These are phyloP conservation scores for Loripinus fragilis DNA, from an alignment of 2,888 invertebrate genomes.

Conservation along the genomic window DNA sequence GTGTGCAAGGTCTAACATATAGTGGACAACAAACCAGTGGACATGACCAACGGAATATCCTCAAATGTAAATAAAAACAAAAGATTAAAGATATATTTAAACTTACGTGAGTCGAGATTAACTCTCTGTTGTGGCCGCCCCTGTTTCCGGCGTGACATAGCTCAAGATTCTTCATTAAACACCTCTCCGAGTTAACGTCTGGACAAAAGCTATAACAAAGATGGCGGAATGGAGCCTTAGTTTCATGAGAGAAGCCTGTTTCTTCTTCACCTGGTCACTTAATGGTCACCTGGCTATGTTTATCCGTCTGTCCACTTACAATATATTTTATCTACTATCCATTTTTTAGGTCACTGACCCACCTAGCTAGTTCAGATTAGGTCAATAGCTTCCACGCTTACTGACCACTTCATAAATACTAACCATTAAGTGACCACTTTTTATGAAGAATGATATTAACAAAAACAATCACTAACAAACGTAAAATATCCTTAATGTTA, in stretches of 20 bases:
- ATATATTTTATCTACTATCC: conserved; percentile 36
- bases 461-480: no score
- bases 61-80: conserved; percentile 16
- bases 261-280: conserved; percentile 29
- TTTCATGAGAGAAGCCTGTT: conserved; percentile 54
- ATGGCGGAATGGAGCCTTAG: conserved; percentile 57
- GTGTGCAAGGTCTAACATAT: background rate
- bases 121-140: conserved; percentile 84
- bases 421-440: conserved; percentile 29
- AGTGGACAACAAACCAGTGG: background rate
- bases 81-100: conserved; percentile 26
- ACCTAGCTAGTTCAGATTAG: conserved; percentile 41
- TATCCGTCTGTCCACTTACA: conserved; percentile 35
- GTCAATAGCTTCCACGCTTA: conserved; percentile 44
- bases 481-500: no score
- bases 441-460: background rate
- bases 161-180: conserved; percentile 67
- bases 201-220: conserved; percentile 60
- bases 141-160: conserved; percentile 82
- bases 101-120: conserved; percentile 83
- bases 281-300: conserved; percentile 39
- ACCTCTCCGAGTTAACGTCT: conserved; percentile 45
- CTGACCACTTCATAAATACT: conserved; percentile 51
- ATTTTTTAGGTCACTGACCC: conserved; percentile 53
- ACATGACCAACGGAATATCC: background rate